Evolutionary conservation across 2,113 vertebrate species (phyloP).

Genomic region (Sinocyclocheilus rhinocerous): DNA sequence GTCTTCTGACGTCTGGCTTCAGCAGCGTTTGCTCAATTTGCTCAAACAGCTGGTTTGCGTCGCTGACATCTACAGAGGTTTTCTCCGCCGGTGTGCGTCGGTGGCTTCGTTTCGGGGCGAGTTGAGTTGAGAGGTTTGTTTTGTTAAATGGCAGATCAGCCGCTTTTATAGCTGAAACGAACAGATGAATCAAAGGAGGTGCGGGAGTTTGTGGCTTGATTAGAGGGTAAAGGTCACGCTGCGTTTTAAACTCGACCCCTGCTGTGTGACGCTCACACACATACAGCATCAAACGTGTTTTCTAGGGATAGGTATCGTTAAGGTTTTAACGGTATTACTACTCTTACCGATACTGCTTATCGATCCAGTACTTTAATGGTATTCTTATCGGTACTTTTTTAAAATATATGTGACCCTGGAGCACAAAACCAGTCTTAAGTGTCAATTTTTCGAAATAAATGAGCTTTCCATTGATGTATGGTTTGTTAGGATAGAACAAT

Average conservation of each 20-base stretch:
- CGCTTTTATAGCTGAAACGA: too few species aligned
- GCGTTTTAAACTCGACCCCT: constrained; percentile 5
- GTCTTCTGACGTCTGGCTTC: constrained; percentile 27
- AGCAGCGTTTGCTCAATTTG: constrained; percentile 5
- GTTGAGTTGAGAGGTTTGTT: constrained; percentile 35
- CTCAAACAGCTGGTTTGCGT: constrained; percentile 48
- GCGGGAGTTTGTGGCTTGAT: not conserved
- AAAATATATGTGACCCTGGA: too few species aligned
- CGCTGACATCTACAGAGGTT: constrained; percentile 25
- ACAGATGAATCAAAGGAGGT: not conserved
- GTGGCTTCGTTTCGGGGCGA: constrained; percentile 10
- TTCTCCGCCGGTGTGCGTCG: constrained; percentile 11
- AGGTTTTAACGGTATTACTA: too few species aligned
- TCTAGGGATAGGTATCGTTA: too few species aligned
- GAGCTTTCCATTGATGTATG: too few species aligned
- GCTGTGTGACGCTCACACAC: not conserved
- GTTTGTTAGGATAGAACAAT: too few species aligned
- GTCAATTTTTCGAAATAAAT: too few species aligned
- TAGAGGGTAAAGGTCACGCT: constrained; percentile 28
- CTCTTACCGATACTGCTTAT: too few species aligned
- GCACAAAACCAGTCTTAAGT: too few species aligned
- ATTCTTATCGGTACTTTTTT: too few species aligned
- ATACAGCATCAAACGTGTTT: too few species aligned
- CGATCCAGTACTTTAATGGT: too few species aligned
- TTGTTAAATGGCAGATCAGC: constrained; percentile 27